Evolutionary conservation across 2,888 invertebrate genomes (phyloP).

Genomic region (Helobdella robusta): DNA sequence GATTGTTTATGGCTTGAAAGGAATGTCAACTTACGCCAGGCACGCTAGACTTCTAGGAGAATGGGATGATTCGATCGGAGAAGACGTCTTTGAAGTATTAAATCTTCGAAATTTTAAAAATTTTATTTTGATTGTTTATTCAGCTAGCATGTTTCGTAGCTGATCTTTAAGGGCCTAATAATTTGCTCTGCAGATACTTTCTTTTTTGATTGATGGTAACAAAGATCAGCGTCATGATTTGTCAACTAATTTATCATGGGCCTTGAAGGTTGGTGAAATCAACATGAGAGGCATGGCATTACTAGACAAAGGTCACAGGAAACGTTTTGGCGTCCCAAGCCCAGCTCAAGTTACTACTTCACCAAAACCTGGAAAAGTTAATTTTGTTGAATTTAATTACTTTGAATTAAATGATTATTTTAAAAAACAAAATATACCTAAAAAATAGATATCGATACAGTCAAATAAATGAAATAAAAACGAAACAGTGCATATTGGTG

Average conservation of each 20-base stretch:
- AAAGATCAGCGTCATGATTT: constrained; percentile 33
- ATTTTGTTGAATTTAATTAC: background rate
- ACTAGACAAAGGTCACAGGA: constrained; percentile 38
- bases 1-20: constrained; percentile 39
- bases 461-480: background rate
- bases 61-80: constrained; percentile 26
- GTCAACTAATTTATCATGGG: constrained; percentile 35
- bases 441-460: background rate
- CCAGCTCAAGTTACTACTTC: constrained; percentile 33
- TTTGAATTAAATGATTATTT: background rate
- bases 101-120: too few species aligned
- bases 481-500: constrained; percentile 36
- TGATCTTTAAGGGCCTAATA: too few species aligned
- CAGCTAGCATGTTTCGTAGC: too few species aligned
- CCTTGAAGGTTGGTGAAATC: constrained; percentile 38
- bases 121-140: too few species aligned
- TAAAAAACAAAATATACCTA: background rate
- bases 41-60: constrained; percentile 37
- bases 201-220: constrained; percentile 34
- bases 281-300: constrained; percentile 39
- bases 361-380: constrained; percentile 37
- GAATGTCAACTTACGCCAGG: constrained; percentile 37
- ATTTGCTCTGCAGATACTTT: constrained; percentile 33
- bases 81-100: constrained; percentile 27
- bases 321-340: constrained; percentile 35